Evolutionary conservation across 2,797 vertebrate genomes (phyloP), one percentile per base, ranked within the genome.

Genomic region (Discoglossus pictus): DNA sequence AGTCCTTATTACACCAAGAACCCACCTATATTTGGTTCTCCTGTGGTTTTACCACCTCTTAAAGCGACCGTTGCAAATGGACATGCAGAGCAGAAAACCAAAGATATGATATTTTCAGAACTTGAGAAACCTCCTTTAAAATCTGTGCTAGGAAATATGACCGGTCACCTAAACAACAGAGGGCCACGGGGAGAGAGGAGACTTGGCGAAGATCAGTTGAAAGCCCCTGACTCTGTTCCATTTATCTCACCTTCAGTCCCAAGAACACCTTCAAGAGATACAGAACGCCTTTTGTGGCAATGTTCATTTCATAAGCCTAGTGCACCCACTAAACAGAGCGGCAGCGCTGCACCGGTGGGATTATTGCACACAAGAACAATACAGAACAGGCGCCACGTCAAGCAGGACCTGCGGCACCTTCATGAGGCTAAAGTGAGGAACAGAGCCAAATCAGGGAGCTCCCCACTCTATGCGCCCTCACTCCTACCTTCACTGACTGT

Each of bases 401-500:
- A 64, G 52, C 68, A 72, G 11, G 68, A 74, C 11, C 3, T 21
- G 3, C 54, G 24, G 34, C 18, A 10, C 5, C 24, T 25, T 4
- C 34, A 40, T 16, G 16, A 39, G 18, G 2, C 6, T 0, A 56
- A 25, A 23, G 2, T 16, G 11, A 73, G 64, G 67, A 50, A 17
- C 2, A 27, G 65, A 13, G 65, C 10, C 25, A 73, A 42, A 40
- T 58, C 2, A 7, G 2, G 72, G 1, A 40, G 50, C 7, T 38
- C 20, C 59, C 59, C 47, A 3, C 4, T 75, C 9, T 53, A 71
- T 23, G 34, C 78, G 5, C 47, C 68, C 50, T 35, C 79, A 13
- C 38, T 79, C 65, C 73, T 85, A 62, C 79, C 82, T 0, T 68
- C 83, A 31, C 75, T 90, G 47, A 68, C 80, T 31, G 74, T 82